Conservation (phyloP, 2,113 vertebrate species). For the Rhinopomastus cyanomelas region DNA sequence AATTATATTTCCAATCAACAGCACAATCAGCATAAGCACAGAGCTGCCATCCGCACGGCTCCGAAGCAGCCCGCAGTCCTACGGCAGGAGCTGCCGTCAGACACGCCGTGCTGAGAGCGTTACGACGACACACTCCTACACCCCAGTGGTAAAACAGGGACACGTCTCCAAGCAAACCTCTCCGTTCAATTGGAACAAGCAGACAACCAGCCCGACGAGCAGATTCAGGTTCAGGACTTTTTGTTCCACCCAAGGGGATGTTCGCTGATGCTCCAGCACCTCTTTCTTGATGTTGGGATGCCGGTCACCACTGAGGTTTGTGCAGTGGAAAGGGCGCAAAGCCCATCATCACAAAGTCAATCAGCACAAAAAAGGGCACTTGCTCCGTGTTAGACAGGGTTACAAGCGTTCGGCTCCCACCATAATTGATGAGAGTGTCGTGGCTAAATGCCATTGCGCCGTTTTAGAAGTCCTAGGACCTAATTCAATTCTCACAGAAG, state of each 20-base stretch:
- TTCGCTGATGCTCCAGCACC: background rate
- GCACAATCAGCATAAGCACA: background rate
- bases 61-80: background rate
- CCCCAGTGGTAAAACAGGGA: background rate
- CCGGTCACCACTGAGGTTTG: background rate
- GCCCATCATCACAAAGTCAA: background rate
- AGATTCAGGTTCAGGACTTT: background rate
- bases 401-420: background rate
- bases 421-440: background rate
- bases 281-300: background rate
- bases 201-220: background rate
- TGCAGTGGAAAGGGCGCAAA: background rate
- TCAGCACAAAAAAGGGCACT: background rate
- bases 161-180: background rate
- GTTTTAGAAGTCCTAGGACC: background rate
- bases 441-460: background rate
- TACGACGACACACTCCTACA: slow-evolving; percentile 9
- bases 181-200: background rate
- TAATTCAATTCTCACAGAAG: background rate
- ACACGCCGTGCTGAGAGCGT: background rate
- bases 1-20: background rate
- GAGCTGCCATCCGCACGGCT: background rate
- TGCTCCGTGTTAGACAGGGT: background rate
- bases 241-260: background rate
- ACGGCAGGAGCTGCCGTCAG: background rate